These are phyloP conservation scores for Epicauta chinensis DNA, from an alignment of 1,140 invertebrate species.

Conservation along the genomic window DNA sequence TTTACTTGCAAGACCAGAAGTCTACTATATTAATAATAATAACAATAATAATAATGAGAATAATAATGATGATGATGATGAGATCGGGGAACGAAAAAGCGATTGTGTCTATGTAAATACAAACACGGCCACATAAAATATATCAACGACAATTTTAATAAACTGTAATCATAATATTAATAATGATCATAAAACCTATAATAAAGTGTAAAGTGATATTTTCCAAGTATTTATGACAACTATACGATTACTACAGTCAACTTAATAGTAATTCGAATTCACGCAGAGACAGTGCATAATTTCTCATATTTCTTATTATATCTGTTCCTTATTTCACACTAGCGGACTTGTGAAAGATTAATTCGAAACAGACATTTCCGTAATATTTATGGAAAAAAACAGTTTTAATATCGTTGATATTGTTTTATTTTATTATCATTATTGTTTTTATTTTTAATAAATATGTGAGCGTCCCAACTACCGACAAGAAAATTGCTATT, in stretches of 20 bases:
- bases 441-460: no score
- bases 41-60: no score
- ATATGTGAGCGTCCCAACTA: no score
- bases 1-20: slow-evolving; percentile 18
- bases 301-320: slow-evolving; percentile 26
- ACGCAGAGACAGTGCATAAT: slow-evolving; percentile 23
- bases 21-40: neutral
- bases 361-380: no score
- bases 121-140: neutral
- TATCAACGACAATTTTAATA: slow-evolving; percentile 23
- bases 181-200: slow-evolving; percentile 21
- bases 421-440: no score
- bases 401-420: no score
- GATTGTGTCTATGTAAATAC: slow-evolving; percentile 12
- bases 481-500: no score
- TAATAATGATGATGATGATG: neutral
- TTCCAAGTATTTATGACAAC: slow-evolving; percentile 27
- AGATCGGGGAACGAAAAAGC: neutral
- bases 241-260: slow-evolving; percentile 25
- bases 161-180: slow-evolving; percentile 27
- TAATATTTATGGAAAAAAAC: no score
- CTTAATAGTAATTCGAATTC: slow-evolving; percentile 29
- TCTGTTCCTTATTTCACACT: no score
- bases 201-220: slow-evolving; percentile 28
- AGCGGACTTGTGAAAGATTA: no score